phyloP scores from a whole-genome alignment of 2,797 vertebrate genomes.

The Pagetopsis macropterus region DNA sequence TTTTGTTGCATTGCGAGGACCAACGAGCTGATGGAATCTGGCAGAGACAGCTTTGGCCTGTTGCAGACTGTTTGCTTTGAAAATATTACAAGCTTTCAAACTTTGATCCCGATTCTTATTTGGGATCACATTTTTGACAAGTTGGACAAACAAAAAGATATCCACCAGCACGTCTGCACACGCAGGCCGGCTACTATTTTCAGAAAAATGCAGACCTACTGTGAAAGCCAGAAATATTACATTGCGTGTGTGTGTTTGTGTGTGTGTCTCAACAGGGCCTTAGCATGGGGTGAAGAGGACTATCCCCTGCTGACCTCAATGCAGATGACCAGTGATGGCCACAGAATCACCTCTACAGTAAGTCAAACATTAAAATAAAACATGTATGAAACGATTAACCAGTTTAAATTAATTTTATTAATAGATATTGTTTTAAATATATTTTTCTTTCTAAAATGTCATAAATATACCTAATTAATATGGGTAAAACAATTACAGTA shows the following conservation, averaged over 20 bases:
- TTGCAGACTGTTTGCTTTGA: slow-evolving; percentile 46
- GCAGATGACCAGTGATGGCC: slow-evolving; percentile 87
- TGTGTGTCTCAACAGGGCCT: slow-evolving; percentile 51
- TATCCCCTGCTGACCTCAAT: slow-evolving; percentile 74
- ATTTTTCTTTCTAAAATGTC: no score
- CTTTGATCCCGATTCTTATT: slow-evolving; percentile 52
- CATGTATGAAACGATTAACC: neutral
- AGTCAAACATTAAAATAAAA: slow-evolving; percentile 32
- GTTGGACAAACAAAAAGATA: slow-evolving; percentile 51
- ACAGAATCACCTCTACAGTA: slow-evolving; percentile 82
- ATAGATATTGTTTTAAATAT: no score
- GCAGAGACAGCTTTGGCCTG: slow-evolving; percentile 49
- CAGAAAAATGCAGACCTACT: slow-evolving; percentile 31
- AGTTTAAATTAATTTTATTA: no score
- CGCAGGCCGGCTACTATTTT: slow-evolving; percentile 36
- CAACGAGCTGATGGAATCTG: slow-evolving; percentile 62
- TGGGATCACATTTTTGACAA: slow-evolving; percentile 50
- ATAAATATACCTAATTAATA: no score
- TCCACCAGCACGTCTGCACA: slow-evolving; percentile 25
- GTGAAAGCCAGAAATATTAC: slow-evolving; percentile 12
- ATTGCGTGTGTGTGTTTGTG: slow-evolving; percentile 2
- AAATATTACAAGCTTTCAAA: slow-evolving; percentile 56
- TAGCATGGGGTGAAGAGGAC: slow-evolving; percentile 79
- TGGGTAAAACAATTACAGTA: neutral
- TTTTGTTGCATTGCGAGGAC: slow-evolving; percentile 50